These are phyloP conservation scores for Porites lobata DNA, from an alignment of 92 coral and sea anemone genomes.

Conservation along the genomic window DNA sequence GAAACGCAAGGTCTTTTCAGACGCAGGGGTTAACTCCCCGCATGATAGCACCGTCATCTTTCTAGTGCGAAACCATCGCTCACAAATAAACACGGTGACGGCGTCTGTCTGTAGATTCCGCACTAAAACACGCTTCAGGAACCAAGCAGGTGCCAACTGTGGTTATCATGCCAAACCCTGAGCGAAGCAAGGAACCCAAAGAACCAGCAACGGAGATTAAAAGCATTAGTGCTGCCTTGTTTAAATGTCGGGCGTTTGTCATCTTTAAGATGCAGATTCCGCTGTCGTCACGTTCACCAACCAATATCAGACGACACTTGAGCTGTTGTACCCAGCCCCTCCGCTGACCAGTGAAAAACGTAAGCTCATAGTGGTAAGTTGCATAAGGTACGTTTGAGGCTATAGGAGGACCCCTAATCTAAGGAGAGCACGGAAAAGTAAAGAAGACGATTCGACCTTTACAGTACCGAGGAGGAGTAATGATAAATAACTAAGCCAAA, in stretches of 20 bases:
- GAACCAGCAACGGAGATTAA: conserved; percentile 60
- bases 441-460: background rate
- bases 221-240: conserved; percentile 72
- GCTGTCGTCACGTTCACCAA: conserved; percentile 58
- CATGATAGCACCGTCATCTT: conserved; percentile 71
- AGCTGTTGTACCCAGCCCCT: conserved; percentile 73
- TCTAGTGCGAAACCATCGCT: conserved; percentile 81
- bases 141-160: conserved; percentile 79
- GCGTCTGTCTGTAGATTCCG: conserved; percentile 66
- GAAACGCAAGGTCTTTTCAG: conserved; percentile 62
- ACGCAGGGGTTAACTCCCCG: conserved; percentile 55
- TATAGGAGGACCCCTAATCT: conserved; percentile 42
- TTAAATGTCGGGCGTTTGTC: conserved; percentile 64
- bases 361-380: conserved; percentile 50
- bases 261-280: conserved; percentile 65
- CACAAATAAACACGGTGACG: conserved; percentile 71
- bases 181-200: conserved; percentile 61
- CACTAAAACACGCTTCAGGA: conserved; percentile 63
- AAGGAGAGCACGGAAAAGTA: background rate
- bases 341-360: conserved; percentile 65
- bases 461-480: background rate
- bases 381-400: conserved; percentile 29
- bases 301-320: conserved; percentile 62
- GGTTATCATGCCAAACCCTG: conserved; percentile 79
- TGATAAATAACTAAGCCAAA: no score